Evolutionary conservation across 2,797 vertebrate genomes (phyloP).

Genomic region (Darevskia mixta): DNA sequence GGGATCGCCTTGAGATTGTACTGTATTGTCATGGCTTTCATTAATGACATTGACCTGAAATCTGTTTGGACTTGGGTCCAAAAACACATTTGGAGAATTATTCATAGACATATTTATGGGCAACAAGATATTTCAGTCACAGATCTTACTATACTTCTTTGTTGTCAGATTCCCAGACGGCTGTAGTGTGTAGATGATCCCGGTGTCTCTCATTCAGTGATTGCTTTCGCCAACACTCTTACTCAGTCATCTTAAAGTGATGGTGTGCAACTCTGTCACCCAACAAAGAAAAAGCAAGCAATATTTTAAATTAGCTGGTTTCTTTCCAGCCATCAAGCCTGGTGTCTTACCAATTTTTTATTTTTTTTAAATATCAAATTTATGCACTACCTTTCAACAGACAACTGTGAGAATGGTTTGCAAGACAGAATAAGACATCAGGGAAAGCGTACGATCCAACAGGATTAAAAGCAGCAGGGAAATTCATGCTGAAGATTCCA

Average conservation of each 20-base stretch:
- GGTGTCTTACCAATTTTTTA: background rate
- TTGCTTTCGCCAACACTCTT: conserved; percentile 32
- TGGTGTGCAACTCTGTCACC: conserved; percentile 53
- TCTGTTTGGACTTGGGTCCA: conserved; percentile 76
- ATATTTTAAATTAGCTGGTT: conserved; percentile 42
- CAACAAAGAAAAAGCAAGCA: conserved; percentile 65
- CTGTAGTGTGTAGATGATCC: conserved; percentile 37
- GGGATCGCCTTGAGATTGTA: conserved; percentile 75
- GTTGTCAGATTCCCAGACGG: conserved; percentile 42
- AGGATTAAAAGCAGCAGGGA: background rate
- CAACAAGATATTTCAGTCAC: background rate
- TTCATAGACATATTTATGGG: conserved; percentile 80
- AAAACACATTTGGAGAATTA: conserved; percentile 76
- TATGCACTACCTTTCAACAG: background rate
- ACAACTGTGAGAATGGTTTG: background rate
- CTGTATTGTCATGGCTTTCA: conserved; percentile 73
- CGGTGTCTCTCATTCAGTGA: conserved; percentile 55
- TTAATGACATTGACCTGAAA: conserved; percentile 83
- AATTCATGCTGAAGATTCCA: background rate
- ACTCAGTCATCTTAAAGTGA: conserved; percentile 54
- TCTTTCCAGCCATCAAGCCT: background rate
- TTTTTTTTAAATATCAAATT: background rate
- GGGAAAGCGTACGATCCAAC: background rate
- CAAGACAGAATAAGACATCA: background rate
- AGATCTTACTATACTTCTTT: conserved; percentile 8